These are phyloP conservation scores for Ammodytes dubius DNA, from an alignment of 2,113 vertebrate species.

Conservation along the genomic window DNA sequence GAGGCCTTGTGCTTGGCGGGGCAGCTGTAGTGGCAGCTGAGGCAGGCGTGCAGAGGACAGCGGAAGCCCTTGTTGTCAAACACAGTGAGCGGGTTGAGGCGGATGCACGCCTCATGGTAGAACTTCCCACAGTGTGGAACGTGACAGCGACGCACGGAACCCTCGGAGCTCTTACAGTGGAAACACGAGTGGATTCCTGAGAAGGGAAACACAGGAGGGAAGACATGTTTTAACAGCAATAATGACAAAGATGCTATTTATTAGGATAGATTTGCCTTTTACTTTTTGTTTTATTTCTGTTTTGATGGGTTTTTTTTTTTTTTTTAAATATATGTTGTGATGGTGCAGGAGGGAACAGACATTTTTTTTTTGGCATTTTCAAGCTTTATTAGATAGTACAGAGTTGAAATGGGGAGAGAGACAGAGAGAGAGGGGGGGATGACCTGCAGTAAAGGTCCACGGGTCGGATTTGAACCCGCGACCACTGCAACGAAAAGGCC, in stretches of 20 bases:
- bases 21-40: conserved; percentile 91
- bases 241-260: background rate
- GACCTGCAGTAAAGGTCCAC: no score
- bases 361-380: no score
- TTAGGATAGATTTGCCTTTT: background rate
- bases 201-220: background rate
- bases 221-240: background rate
- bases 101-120: conserved; percentile 94
- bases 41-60: conserved; percentile 95
- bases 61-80: conserved; percentile 96
- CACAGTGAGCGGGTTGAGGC: conserved; percentile 88
- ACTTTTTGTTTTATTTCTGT: background rate
- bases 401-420: no score
- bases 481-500: no score
- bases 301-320: no score
- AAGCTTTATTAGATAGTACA: no score
- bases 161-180: conserved; percentile 90
- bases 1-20: conserved; percentile 88
- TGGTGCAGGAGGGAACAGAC: no score
- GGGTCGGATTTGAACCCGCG: no score
- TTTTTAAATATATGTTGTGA: no score
- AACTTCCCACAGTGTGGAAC: conserved; percentile 95
- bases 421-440: no score
- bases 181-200: conserved; percentile 93
- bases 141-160: conserved; percentile 90